Base-by-base conservation (phyloP, 2,888 invertebrate species). In the Yponomeuta plumbellus region DNA sequence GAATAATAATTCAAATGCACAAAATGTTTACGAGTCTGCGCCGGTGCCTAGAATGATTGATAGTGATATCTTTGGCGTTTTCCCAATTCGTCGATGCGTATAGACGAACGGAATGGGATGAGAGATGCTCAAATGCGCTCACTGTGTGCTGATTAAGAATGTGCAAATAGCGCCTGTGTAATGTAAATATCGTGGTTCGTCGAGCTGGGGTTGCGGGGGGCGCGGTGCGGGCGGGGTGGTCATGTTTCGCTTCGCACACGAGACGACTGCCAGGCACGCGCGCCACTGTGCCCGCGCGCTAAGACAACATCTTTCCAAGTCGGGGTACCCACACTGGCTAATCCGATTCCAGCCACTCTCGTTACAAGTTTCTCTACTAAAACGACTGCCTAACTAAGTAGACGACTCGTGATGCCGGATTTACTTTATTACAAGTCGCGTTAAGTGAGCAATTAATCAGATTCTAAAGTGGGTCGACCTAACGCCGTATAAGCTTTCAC, bases 361-460 rank as follows among this genome's bases (percentile, higher is more conserved):
- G 81, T 82, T 84, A 85, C 84, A 84, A 83, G 65, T 82, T 79
- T 79, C 79, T 81, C 77, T 75, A 72, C 80, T 79, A 80, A 82
- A 83, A 79, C 78, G 76, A 80, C 64, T 67, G 23, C 63, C 59
- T 67, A 65, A 65, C 80, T 82, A 81, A 85, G 80, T 83, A 81
- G 82, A 83, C 78, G 79, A 80, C 80, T 83, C 83, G 81, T 80
- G 79, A 77, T 75, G 78, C 75, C 75, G 75, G 80, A 83, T 86
- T 85, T 81, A 81, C 80, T 85, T 85, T 82, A 84, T 84, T 83
- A 83, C 81, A 75, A 84, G 75, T 76, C 79, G 76, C 79, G 80
- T 83, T 85, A 85, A 84, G 78, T 80, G 79, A 80, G 76, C 80
- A 83, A 84, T 84, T 83, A 80, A 83, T 84, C 79, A 77, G 75